phyloP scores from a whole-genome alignment of 1,140 invertebrate species.

The Gryllus bimaculatus region DNA sequence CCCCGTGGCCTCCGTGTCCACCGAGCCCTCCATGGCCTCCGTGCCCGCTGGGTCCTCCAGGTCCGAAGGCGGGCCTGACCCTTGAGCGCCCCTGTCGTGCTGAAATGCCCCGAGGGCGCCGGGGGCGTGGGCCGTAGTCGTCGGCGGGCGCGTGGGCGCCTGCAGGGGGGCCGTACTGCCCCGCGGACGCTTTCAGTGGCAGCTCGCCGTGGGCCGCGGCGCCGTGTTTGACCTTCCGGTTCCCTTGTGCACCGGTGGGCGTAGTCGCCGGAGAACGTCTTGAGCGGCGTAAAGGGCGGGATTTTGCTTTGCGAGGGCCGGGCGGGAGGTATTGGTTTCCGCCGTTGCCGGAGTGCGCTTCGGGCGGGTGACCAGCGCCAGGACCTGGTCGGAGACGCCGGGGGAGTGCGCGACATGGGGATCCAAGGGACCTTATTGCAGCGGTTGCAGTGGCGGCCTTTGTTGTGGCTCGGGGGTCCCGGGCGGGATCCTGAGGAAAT shows the following conservation, averaged over 20 bases:
- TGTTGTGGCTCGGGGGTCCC: not conserved
- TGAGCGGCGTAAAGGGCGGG: not conserved
- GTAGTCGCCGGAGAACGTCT: not conserved
- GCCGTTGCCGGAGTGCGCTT: not conserved
- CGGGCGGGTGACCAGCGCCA: not conserved
- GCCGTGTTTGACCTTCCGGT: not conserved
- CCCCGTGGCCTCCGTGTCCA: too few species aligned
- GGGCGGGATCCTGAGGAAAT: too few species aligned
- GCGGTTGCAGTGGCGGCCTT: not conserved
- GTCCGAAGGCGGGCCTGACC: too few species aligned
- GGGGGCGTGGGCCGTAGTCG: not conserved
- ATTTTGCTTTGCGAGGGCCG: not conserved
- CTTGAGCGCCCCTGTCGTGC: too few species aligned
- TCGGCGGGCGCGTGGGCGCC: not conserved
- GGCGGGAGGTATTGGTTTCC: not conserved
- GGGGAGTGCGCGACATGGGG: not conserved
- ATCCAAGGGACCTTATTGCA: not conserved
- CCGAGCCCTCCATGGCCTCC: too few species aligned
- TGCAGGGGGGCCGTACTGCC: too few species aligned
- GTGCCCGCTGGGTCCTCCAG: too few species aligned
- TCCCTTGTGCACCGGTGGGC: not conserved
- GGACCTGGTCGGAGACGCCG: not conserved
- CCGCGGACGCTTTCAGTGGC: not conserved
- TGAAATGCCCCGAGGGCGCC: too few species aligned
- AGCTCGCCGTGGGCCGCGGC: not conserved